Evolutionary conservation across 2,888 invertebrate species (phyloP), one percentile per base, ranked within the genome.

Genomic region (Cepaea hortensis): DNA sequence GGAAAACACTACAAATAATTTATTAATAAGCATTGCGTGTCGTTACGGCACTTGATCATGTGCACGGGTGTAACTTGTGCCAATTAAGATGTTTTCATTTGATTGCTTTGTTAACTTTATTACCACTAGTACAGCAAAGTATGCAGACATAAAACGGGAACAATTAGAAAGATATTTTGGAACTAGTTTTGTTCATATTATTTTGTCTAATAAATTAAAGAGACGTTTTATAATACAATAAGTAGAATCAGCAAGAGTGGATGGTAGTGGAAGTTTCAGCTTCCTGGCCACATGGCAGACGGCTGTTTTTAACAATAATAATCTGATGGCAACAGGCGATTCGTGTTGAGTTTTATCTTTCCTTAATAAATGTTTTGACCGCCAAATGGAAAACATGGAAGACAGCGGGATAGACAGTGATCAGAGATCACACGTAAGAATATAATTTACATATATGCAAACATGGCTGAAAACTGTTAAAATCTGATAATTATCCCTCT

Each of bases 331-430:
- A 81, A 81, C 81, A 81, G 48, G 18, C 18, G 18, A 61, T 68
- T 23, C 50, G 11, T 18, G 20, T 23, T 35, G 65, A 13, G n/a
- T 13, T n/a, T 70, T 18, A 70, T 46, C 68, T 70, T 50, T 50
- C n/a, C 77, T 76, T 4, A 20, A 75, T 18, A 76, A 18, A 68
- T 65, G 3, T 23, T 61, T 65, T 62, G 23, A 46, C 61, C 35
- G 50, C 86, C 77, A 55, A 77, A 92, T 92, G 91, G 92, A 92
- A 85, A 91, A 88, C 76, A 93, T 92, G 91, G 93, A 93, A 88
- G 93, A 93, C 88, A 93, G 93, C 88, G 93, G 93, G 7, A 91
- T 93, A 89, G 93, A 93, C 85, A 93, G 93, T 87, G 93, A 93
- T 87, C 92, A 92, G 46, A 93, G 92, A 88, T 90, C 92, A 13